phyloP scores from a whole-genome alignment of 53 echinoderm and acorn worm species.

The Paracentrotus lividus region DNA sequence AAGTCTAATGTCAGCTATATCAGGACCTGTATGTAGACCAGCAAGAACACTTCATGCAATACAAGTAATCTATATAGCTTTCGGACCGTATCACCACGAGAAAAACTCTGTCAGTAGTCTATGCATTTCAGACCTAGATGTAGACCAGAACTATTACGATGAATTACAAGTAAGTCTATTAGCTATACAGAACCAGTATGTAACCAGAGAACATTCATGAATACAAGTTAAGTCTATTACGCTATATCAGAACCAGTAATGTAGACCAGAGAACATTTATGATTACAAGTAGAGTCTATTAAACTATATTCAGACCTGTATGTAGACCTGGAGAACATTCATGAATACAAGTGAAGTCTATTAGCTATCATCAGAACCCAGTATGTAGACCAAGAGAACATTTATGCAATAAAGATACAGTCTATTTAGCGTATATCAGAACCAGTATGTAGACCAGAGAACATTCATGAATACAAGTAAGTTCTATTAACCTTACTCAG shows the following conservation, averaged over 20 bases:
- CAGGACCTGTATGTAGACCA: slow-evolving; percentile 97
- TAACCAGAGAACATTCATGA: slow-evolving; percentile 96
- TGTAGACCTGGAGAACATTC: too few species aligned
- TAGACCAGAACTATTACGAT: slow-evolving; percentile 94
- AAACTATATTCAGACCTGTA: too few species aligned
- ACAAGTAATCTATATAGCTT: slow-evolving; percentile 75
- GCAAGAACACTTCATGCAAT: slow-evolving; percentile 97
- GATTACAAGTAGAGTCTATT: too few species aligned
- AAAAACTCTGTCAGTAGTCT: slow-evolving; percentile 90
- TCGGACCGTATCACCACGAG: slow-evolving; percentile 92
- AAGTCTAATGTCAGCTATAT: slow-evolving; percentile 71
- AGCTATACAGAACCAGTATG: slow-evolving; percentile 89
- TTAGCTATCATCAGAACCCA: too few species aligned
- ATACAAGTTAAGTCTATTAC: slow-evolving; percentile 86
- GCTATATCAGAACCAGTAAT: slow-evolving; percentile 93
- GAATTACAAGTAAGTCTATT: slow-evolving; percentile 84
- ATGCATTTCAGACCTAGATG: slow-evolving; percentile 81
- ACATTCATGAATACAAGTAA: slow-evolving; percentile 94
- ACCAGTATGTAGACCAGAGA: slow-evolving; percentile 91
- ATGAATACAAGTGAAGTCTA: too few species aligned
- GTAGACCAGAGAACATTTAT: too few species aligned
- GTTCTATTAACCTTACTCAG: slow-evolving; percentile 37
- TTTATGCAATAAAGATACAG: too few species aligned
- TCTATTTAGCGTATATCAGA: slow-evolving; percentile 82
- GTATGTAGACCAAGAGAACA: too few species aligned